Conservation (phyloP, 1,140 invertebrate species). For the Drosophila ficusphila region DNA sequence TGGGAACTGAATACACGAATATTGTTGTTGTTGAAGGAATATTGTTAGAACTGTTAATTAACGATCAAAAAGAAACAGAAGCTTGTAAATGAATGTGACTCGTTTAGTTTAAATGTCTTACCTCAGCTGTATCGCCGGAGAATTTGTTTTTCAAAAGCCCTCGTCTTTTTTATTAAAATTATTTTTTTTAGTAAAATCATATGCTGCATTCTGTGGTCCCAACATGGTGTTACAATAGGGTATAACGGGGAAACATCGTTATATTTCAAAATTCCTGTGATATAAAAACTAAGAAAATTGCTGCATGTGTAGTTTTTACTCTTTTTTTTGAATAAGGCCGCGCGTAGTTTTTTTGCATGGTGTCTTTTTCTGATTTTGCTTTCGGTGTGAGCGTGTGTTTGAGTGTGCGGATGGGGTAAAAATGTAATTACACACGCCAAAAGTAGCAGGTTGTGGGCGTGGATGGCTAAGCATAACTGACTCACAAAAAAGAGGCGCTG, state of each 20-base stretch:
- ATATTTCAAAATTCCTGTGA: conserved; percentile 1
- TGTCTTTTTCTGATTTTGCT: conserved; percentile 43
- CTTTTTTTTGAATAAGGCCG: conserved; percentile 51
- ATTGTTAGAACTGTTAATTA: too few species aligned
- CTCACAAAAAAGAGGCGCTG: conserved; percentile 23
- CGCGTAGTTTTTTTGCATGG: conserved; percentile 40
- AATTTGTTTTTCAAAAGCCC: too few species aligned
- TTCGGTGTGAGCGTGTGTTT: conserved; percentile 29
- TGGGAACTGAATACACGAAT: too few species aligned
- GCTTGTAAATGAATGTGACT: too few species aligned
- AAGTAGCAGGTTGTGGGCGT: conserved; percentile 49
- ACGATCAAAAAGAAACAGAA: too few species aligned
- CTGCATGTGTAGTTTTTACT: conserved; percentile 77
- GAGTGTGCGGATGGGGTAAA: conserved; percentile 47
- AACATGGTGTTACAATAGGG: not conserved
- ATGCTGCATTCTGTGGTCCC: too few species aligned
- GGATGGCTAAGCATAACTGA: conserved; percentile 49
- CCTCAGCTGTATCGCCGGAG: too few species aligned
- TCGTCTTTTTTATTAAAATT: too few species aligned
- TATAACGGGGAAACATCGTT: not conserved
- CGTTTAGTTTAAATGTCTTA: too few species aligned
- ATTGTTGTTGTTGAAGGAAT: too few species aligned
- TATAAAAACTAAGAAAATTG: conserved; percentile 65
- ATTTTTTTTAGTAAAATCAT: too few species aligned
- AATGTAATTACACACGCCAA: conserved; percentile 81